Evolutionary conservation across 2,888 invertebrate genomes (phyloP), one percentile per base, ranked within the genome.

Genomic region (Chironomus tentans): DNA sequence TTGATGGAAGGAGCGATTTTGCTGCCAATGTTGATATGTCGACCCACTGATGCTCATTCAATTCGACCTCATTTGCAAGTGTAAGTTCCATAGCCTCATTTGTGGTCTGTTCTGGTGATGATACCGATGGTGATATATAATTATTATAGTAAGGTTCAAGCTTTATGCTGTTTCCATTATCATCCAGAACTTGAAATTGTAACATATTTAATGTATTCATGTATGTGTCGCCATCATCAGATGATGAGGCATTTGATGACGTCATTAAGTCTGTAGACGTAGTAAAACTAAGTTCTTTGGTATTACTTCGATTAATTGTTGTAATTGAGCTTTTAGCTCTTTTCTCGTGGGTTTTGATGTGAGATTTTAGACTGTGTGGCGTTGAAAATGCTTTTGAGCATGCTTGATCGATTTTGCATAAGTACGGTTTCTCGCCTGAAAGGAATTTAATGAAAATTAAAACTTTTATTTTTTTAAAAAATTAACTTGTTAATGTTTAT

Each of bases 381-480:
- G 94, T 93, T 7, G 93, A 91, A 83, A 95, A 95, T 0, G 93
- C 89, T 79, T 91, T 88, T 24, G 87, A 87, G 81, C 95, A 95
- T 13, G 65, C 4, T 47, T 74, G 24, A 4, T 74, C 74, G 0
- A 46, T 87, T 4, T 24, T 24, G 82, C 95, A 95, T 0, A 89
- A 87, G 82, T 92, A 93, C 0, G 94, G 93, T 77, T 91, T 87
- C 82, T 93, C 90, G 38, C 38, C 38, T 38, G 38, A 0, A 38
- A 38, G 22, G 3, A 3, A n/a, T n/a, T n/a, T n/a, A n/a, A n/a
- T n/a, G n/a, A n/a, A n/a, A n/a, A n/a, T n/a, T n/a, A n/a, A n/a
- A n/a, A n/a, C n/a, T n/a, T n/a, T n/a, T n/a, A n/a, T n/a, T n/a
- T n/a, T n/a, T n/a, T n/a, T n/a, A n/a, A n/a, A n/a, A n/a, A n/a